Percentiles rank a stretch among this genome's conserved stretches.
These are phyloP conservation scores for Watsonalla cultraria DNA, from an alignment of 2,888 invertebrate species.

Conservation along the genomic window DNA sequence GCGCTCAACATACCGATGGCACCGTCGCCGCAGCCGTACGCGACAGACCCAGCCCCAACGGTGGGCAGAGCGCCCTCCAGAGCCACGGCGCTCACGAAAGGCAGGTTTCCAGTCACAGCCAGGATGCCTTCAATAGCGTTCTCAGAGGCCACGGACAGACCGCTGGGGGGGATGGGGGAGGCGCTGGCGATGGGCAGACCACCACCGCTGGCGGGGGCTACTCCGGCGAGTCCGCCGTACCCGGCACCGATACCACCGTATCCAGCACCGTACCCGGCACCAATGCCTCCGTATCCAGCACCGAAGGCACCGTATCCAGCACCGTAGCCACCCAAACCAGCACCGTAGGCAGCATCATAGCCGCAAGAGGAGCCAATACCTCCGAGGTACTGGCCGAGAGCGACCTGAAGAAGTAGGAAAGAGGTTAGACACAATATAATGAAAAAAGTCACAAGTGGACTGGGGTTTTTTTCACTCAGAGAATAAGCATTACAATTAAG, in stretches of 20 bases:
- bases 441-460: no score
- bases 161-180: constrained; percentile 22
- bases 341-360: constrained; percentile 1
- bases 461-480: constrained; percentile 1
- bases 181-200: constrained; percentile 3
- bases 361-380: constrained; percentile 3
- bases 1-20: constrained; percentile 27
- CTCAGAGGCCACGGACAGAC: constrained; percentile 23
- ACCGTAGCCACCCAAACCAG: no score
- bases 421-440: no score
- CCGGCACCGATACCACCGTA: not conserved
- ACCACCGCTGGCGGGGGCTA: constrained; percentile 1
- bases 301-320: not conserved
- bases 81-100: constrained; percentile 43
- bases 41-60: constrained; percentile 35
- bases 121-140: constrained; percentile 40
- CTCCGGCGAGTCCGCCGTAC: not conserved
- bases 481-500: no score
- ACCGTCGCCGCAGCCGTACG: constrained; percentile 43
- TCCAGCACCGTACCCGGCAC: constrained; percentile 1
- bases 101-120: constrained; percentile 39
- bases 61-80: constrained; percentile 41
- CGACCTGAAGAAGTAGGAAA: constrained; percentile 1
- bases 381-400: constrained; percentile 7
- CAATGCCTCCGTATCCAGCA: constrained; percentile 15